Evolutionary conservation across 2,113 vertebrate genomes (phyloP), one percentile per base, ranked within the genome.

Genomic region (Pionites leucogaster): DNA sequence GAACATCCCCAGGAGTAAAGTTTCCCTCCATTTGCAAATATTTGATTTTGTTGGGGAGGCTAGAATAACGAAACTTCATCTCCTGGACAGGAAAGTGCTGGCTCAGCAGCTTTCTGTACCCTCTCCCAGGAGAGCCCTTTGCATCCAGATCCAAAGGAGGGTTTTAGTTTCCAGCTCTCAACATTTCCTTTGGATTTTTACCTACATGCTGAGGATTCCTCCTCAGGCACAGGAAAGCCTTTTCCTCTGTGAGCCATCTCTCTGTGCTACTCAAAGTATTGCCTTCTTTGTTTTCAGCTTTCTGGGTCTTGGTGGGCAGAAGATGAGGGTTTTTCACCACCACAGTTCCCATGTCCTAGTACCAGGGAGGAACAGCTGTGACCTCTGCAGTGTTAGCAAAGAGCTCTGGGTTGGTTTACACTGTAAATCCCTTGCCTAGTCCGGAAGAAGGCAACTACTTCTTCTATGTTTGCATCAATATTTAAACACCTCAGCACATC

Each of bases 391-490:
- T 11, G 31, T 65, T 91, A 64, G 75, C 71, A 80, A 60, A 90
- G 75, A 82, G 59, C n/a, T 90, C 63, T 63, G 49, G 37, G 71
- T 24, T 83, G 68, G 65, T 90, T 76, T 42, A 70, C 0, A 2
- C 67, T 0, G 0, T 82, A 82, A 88, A 93, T 65, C 63, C 49
- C 37, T 82, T 2, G 1, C 39, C 24, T 60, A 4, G 82, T 91
- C 85, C 0, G 0, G 78, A 91, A 84, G 55, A 71, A 14, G 15
- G 44, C 65, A 74, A 82, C 81, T 74, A 52, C 86, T 88, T 94
- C 77, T 91, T 90, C 85, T 74, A 25, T 75, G 42, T 76, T 92
- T 72, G 50, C 79, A 93, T 93, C 70, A 96, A 83, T 95, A 90
- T 88, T 96, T 93, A 86, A 96, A 88, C 68, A 75, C 35, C 39